Evolutionary conservation across 2,113 vertebrate species (phyloP).

Genomic region (Tyrannus savana): DNA sequence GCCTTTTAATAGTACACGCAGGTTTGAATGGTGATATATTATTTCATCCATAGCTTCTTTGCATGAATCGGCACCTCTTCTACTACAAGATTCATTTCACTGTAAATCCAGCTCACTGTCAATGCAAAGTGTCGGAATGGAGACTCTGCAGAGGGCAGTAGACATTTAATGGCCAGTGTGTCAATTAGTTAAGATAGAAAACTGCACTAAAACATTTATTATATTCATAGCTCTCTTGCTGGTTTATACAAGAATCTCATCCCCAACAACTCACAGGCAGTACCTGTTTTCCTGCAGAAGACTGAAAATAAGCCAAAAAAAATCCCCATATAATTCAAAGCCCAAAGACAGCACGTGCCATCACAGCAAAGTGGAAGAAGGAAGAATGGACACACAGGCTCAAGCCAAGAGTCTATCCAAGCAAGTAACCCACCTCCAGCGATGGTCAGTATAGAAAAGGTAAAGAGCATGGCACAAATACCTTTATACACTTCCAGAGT

Average conservation of each 20-base stretch:
- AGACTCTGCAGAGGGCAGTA: neutral
- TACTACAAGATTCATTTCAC: neutral
- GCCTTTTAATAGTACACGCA: neutral
- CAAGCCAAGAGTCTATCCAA: neutral
- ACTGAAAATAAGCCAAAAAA: neutral
- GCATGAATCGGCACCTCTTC: neutral
- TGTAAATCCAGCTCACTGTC: neutral
- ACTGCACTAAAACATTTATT: neutral
- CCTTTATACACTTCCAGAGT: neutral
- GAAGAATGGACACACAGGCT: neutral
- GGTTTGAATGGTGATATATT: neutral
- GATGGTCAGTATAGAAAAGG: neutral
- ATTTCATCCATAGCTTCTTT: neutral
- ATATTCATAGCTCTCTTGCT: neutral
- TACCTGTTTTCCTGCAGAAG: neutral
- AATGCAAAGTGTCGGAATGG: neutral
- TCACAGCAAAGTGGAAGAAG: neutral
- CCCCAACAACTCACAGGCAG: neutral
- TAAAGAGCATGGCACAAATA: neutral
- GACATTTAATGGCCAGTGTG: accelerated
- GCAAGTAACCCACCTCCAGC: neutral
- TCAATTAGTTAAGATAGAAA: neutral
- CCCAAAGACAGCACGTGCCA: neutral
- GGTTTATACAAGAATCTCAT: neutral
- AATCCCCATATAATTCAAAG: neutral